Conservation (phyloP, 2,888 invertebrate species). For the Drosophila anomelani region DNA sequence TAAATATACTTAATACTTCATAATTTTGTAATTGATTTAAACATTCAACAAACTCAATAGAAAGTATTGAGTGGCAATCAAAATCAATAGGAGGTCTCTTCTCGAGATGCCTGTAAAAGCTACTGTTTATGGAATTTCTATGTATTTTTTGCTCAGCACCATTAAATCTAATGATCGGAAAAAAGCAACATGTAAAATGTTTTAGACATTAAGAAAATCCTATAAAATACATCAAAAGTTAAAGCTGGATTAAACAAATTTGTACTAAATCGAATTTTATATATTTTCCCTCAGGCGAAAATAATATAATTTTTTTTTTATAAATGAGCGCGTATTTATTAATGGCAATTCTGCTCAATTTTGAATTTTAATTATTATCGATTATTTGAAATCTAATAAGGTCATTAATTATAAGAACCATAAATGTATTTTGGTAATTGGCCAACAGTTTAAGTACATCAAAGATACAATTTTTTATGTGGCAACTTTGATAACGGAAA, state of each 20-base stretch:
- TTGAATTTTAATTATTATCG: background rate
- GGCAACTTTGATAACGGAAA: background rate
- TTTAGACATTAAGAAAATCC: background rate
- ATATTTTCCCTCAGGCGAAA: background rate
- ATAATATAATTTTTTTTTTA: background rate
- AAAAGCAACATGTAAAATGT: background rate
- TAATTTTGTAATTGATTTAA: background rate
- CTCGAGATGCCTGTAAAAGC: background rate
- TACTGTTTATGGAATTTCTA: slow-evolving; percentile 9
- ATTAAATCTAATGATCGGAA: slow-evolving; percentile 2
- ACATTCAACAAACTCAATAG: background rate
- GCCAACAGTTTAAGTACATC: no score
- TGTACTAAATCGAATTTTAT: no score
- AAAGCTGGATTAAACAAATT: no score
- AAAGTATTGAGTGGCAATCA: background rate
- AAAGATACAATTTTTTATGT: slow-evolving; percentile 1
- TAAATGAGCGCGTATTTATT: background rate
- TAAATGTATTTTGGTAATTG: background rate
- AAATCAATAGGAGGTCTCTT: slow-evolving; percentile 4
- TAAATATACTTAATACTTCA: no score
- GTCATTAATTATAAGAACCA: background rate
- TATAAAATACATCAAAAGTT: background rate
- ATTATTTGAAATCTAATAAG: background rate
- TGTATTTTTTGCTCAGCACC: background rate
- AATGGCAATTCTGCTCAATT: background rate